Conservation (phyloP, 1,140 invertebrate genomes). For the Bicyclus anynana region DNA sequence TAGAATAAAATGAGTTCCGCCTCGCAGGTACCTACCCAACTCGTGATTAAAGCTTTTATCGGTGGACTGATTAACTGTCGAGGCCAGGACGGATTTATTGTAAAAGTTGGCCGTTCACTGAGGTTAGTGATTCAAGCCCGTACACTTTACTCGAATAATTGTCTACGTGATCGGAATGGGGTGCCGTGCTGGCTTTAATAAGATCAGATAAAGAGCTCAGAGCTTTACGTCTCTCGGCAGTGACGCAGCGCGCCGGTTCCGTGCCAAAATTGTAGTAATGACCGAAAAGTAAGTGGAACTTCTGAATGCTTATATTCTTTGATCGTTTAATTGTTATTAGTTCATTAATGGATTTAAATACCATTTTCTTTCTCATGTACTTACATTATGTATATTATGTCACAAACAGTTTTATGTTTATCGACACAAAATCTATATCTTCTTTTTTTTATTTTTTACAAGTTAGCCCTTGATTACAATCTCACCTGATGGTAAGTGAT, state of each 20-base stretch:
- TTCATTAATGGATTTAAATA: too few relatives aligned
- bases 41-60: slow-evolving; percentile 66
- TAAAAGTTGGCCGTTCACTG: slow-evolving; percentile 66
- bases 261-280: slow-evolving; percentile 5
- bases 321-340: too few relatives aligned
- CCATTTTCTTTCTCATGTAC: too few relatives aligned
- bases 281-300: not conserved
- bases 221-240: slow-evolving; percentile 17
- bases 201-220: slow-evolving; percentile 37
- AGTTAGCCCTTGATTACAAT: too few relatives aligned
- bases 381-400: too few relatives aligned
- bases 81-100: slow-evolving; percentile 69
- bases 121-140: slow-evolving; percentile 73
- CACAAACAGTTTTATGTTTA: too few relatives aligned
- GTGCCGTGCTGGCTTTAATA: slow-evolving; percentile 55
- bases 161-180: slow-evolving; percentile 73
- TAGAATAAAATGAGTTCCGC: slow-evolving; percentile 51
- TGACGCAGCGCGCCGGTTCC: slow-evolving; percentile 12
- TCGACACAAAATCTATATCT: too few relatives aligned
- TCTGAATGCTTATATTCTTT: not conserved
- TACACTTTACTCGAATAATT: slow-evolving; percentile 74
- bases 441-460: too few relatives aligned
- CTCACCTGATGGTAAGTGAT: too few relatives aligned
- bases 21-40: slow-evolving; percentile 55
- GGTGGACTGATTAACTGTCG: slow-evolving; percentile 69